phyloP scores from a whole-genome alignment of 1,140 invertebrate species.

The Halictus rubicundus region DNA sequence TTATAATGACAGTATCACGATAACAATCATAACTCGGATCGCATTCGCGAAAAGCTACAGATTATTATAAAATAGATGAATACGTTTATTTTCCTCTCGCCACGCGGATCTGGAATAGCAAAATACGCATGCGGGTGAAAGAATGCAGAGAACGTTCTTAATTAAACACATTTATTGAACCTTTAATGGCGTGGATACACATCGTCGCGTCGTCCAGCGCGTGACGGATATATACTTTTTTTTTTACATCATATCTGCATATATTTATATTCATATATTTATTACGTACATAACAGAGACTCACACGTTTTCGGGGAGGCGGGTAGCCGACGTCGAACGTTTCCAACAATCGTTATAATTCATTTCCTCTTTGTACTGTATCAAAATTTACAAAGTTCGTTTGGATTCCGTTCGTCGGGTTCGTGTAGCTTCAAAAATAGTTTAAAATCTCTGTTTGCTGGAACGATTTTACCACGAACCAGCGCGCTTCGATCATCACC shows the following conservation, averaged over 20 bases:
- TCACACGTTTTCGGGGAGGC: conserved; percentile 20
- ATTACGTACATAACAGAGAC: conserved; percentile 35
- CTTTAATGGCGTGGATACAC: conserved; percentile 54
- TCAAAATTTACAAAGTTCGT: too few relatives aligned
- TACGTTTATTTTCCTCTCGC: too few relatives aligned
- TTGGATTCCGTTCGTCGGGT: not conserved
- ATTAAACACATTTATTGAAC: conserved; percentile 68
- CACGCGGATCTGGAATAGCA: not conserved
- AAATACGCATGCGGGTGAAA: not conserved
- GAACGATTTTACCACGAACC: not conserved
- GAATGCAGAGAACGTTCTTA: conserved; percentile 39
- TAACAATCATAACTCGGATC: too few relatives aligned
- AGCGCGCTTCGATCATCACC: not conserved
- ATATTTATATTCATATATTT: conserved; percentile 39
- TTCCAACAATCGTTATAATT: not conserved
- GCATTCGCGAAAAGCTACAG: too few relatives aligned
- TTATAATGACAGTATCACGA: not conserved
- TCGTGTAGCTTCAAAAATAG: not conserved
- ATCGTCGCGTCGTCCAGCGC: conserved; percentile 63
- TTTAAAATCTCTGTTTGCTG: not conserved
- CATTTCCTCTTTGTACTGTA: too few relatives aligned
- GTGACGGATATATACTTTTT: conserved; percentile 54
- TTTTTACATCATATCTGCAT: conserved; percentile 34
- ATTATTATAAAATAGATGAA: too few relatives aligned
- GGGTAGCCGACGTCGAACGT: conserved; percentile 9